These are phyloP conservation scores for Apteryx owenii DNA, from an alignment of 2,113 vertebrate species.

Conservation along the genomic window DNA sequence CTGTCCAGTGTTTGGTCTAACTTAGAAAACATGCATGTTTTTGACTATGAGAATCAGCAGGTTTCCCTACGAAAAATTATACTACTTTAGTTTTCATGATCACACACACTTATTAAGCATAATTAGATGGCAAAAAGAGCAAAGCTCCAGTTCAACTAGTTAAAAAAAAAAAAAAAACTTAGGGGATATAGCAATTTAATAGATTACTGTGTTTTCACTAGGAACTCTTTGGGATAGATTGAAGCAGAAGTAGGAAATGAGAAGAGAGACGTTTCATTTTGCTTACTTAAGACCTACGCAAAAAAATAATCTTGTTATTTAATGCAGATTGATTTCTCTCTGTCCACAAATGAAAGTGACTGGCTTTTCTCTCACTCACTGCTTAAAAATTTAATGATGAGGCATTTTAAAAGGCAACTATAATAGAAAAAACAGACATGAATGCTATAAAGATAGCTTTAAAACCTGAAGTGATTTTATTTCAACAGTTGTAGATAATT, in stretches of 20 bases:
- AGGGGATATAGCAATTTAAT: background rate
- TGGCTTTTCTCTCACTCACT: background rate
- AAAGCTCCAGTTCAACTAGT: background rate
- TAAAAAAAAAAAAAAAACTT: background rate
- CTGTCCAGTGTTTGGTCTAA: background rate
- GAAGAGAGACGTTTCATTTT: background rate
- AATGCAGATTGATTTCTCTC: background rate
- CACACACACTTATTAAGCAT: background rate
- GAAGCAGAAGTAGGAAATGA: background rate
- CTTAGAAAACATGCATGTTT: background rate
- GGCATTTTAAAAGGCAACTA: background rate
- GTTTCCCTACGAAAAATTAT: background rate
- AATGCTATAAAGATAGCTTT: background rate
- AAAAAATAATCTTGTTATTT: background rate
- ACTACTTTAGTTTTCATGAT: background rate
- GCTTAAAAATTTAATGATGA: background rate
- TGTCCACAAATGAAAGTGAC: background rate
- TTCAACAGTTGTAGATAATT: constrained; percentile 27
- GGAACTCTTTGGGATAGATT: background rate
- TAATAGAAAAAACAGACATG: background rate
- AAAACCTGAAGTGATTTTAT: constrained; percentile 7
- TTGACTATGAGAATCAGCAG: background rate
- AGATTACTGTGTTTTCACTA: background rate
- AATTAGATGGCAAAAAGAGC: background rate
- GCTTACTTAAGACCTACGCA: background rate